These are phyloP conservation scores for Gopherus evgoodei DNA, from an alignment of 2,113 vertebrate genomes.

Conservation along the genomic window DNA sequence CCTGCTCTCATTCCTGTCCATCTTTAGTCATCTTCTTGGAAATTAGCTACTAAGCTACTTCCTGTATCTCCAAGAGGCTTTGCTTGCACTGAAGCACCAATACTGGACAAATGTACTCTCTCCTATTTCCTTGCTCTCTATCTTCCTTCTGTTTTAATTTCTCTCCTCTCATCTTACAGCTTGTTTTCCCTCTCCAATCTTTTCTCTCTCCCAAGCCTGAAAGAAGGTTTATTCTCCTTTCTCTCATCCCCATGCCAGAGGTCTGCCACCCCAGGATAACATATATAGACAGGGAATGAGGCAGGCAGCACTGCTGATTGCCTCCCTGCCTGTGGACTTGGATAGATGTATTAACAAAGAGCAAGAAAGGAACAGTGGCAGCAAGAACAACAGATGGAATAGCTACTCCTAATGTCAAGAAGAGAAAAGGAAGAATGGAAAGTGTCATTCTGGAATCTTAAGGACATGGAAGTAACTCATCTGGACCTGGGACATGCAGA, in stretches of 20 bases:
- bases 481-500: not conserved
- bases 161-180: not conserved
- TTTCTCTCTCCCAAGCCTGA: not conserved
- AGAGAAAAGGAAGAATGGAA: not conserved
- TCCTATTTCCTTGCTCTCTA: not conserved
- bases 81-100: not conserved
- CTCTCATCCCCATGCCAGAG: not conserved
- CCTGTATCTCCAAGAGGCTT: not conserved
- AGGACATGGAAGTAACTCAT: not conserved
- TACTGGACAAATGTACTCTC: not conserved
- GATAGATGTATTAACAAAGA: not conserved
- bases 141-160: not conserved
- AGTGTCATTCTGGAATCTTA: not conserved
- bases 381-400: not conserved
- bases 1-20: not conserved
- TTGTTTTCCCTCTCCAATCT: no score
- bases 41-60: not conserved
- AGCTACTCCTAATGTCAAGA: not conserved
- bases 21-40: not conserved
- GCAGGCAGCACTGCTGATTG: not conserved
- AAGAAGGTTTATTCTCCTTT: not conserved
- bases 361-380: not conserved
- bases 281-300: not conserved
- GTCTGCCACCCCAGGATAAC: not conserved
- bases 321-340: not conserved